Evolutionary conservation across 2,113 vertebrate species (phyloP).

Genomic region (Grammomys dolichurus): DNA sequence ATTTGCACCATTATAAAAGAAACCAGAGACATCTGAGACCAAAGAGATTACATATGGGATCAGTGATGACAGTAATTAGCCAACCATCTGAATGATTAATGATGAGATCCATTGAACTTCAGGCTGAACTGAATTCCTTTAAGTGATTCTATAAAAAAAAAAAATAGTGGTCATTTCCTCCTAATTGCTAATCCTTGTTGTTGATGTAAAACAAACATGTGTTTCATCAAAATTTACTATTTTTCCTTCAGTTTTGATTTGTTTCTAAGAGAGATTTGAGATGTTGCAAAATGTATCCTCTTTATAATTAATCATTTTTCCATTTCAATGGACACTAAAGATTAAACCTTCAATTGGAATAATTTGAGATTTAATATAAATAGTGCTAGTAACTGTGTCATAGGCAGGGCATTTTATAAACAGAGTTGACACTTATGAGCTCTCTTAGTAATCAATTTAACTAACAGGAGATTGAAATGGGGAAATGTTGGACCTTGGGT

Average conservation of each 20-base stretch:
- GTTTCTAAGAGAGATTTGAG: background rate
- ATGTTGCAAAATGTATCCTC: constrained; percentile 5
- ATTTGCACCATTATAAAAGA: constrained; percentile 2
- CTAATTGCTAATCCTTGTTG: background rate
- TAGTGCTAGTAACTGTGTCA: background rate
- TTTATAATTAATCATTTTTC: background rate
- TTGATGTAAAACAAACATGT: background rate
- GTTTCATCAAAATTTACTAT: background rate
- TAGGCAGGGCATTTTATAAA: background rate
- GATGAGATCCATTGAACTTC: background rate
- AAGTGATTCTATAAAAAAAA: background rate
- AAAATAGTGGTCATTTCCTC: background rate
- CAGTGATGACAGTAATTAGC: background rate
- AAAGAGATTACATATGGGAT: background rate
- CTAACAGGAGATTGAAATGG: background rate
- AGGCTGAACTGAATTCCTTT: background rate
- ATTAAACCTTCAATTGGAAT: background rate
- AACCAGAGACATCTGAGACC: background rate
- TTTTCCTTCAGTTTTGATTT: background rate
- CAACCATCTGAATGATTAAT: constrained; percentile 12
- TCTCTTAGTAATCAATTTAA: background rate
- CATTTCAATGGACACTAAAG: background rate
- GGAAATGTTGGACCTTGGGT: background rate
- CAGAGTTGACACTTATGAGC: background rate
- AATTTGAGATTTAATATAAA: background rate